Evolutionary conservation across 2,797 vertebrate species (phyloP).

Genomic region (Sternarchorhynchus goeldii): DNA sequence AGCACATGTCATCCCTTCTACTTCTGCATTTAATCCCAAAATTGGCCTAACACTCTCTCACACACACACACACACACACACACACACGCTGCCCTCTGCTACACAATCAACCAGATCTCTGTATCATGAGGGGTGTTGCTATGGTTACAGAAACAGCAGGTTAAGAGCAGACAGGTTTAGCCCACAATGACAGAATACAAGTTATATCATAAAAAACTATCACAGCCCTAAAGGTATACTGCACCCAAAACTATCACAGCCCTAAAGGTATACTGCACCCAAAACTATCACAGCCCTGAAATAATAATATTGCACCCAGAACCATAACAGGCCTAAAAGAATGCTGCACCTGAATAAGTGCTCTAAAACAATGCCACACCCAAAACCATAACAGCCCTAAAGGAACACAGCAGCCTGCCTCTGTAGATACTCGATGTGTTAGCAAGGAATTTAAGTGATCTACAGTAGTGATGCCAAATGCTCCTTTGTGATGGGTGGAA

Average conservation of each 20-base stretch:
- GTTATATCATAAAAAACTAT: no score
- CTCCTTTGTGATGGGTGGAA: no score
- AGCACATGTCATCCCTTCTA: no score
- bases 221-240: neutral
- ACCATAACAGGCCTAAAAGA: neutral
- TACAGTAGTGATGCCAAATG: no score
- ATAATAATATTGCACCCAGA: neutral
- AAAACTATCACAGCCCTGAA: neutral
- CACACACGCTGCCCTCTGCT: neutral
- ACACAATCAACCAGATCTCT: constrained; percentile 19
- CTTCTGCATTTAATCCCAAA: no score
- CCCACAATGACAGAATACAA: neutral
- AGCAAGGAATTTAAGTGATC: no score
- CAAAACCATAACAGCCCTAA: neutral
- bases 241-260: neutral
- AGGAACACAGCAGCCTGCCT: neutral
- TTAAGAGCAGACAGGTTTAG: neutral
- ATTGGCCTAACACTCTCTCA: neutral
- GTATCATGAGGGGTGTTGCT: constrained; percentile 1
- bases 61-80: constrained; percentile 11
- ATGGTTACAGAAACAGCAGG: constrained; percentile 7
- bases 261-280: neutral
- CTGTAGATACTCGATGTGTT: no score
- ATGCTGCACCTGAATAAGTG: neutral
- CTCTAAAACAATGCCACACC: neutral